phyloP scores from a whole-genome alignment of 2,797 vertebrate genomes.

The Australoheros facetus region DNA sequence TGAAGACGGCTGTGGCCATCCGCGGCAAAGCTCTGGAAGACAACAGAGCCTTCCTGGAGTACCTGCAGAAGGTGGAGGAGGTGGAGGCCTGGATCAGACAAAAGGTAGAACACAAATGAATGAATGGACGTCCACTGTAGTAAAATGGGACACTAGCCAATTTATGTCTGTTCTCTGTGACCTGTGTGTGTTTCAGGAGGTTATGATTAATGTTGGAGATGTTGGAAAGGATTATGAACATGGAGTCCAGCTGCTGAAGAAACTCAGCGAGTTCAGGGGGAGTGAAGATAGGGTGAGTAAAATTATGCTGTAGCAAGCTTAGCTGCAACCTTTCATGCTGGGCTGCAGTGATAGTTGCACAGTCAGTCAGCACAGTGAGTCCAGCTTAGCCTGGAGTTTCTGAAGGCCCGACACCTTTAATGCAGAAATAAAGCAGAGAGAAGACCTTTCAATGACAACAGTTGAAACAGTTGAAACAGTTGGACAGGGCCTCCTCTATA shows the following conservation, averaged over 20 bases:
- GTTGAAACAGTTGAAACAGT: background rate
- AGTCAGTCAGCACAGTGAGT: background rate
- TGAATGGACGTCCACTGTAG: background rate
- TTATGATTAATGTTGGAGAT: conserved; percentile 86
- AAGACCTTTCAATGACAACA: background rate
- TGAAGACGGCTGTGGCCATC: conserved; percentile 80
- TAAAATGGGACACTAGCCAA: background rate
- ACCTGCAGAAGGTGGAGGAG: conserved; percentile 88
- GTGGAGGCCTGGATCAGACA: conserved; percentile 92
- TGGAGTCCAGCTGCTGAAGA: conserved; percentile 85
- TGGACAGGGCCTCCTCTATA: background rate
- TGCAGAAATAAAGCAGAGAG: background rate
- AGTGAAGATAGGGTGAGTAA: conserved; percentile 81
- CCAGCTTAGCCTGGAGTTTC: background rate
- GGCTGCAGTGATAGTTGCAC: background rate
- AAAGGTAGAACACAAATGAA: conserved; percentile 75
- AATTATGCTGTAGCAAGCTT: background rate
- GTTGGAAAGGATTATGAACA: conserved; percentile 88
- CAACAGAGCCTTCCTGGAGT: conserved; percentile 86
- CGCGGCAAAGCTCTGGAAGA: conserved; percentile 86
- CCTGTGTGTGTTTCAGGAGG: conserved; percentile 79
- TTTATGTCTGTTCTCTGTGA: background rate
- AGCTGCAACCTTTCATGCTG: background rate
- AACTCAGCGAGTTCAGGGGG: conserved; percentile 83
- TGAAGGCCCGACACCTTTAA: background rate